These are phyloP conservation scores for Asarcornis scutulata DNA, from an alignment of 2,113 vertebrate species.

Conservation along the genomic window DNA sequence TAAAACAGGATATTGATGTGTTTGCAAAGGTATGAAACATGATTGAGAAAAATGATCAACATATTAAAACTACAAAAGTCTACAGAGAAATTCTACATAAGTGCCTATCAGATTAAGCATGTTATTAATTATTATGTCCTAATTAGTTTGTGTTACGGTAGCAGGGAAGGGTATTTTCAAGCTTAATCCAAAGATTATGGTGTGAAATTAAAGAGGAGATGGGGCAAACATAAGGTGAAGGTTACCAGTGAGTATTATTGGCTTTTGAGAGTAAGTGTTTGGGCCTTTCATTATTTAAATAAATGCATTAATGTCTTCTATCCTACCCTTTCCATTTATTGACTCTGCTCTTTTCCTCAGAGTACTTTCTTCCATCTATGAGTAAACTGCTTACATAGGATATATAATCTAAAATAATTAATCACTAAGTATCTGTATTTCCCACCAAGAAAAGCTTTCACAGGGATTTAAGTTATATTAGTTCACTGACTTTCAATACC, in stretches of 20 bases:
- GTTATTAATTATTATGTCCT: background rate
- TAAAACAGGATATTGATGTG: background rate
- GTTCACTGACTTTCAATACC: background rate
- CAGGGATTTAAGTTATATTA: background rate
- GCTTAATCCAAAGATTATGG: background rate
- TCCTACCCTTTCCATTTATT: background rate
- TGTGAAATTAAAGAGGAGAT: background rate
- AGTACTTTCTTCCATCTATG: background rate
- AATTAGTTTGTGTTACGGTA: background rate
- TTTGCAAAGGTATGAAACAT: background rate
- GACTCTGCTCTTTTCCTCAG: background rate
- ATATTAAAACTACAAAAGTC: background rate
- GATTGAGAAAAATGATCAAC: background rate
- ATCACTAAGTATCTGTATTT: background rate
- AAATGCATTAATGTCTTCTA: background rate
- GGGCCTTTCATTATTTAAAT: background rate
- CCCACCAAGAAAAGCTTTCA: background rate
- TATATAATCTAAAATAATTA: background rate
- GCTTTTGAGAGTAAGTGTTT: background rate
- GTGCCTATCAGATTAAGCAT: background rate
- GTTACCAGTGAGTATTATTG: background rate
- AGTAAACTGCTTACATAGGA: background rate
- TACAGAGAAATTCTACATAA: background rate
- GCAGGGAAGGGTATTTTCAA: background rate
- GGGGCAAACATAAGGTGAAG: background rate